phyloP scores from a whole-genome alignment of 1,140 invertebrate genomes.

The Brachionus koreanus region DNA sequence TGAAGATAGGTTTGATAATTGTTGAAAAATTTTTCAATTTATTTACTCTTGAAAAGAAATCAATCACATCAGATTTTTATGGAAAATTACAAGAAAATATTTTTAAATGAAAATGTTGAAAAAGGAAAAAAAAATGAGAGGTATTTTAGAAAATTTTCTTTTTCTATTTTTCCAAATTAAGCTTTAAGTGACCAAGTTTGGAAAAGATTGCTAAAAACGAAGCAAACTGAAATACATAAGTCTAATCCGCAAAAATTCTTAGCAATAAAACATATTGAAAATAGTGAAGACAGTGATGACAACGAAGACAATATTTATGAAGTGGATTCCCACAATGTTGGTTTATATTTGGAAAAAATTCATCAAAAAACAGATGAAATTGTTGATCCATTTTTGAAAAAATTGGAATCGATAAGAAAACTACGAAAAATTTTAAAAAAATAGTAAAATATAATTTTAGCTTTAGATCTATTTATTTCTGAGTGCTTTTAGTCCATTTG shows the following conservation, averaged over 20 bases:
- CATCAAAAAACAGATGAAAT: constrained; percentile 51
- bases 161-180: background rate
- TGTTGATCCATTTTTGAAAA: constrained; percentile 49
- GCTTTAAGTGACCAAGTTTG: background rate
- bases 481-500: constrained; percentile 48
- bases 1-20: background rate
- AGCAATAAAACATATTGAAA: constrained; percentile 23
- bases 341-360: constrained; percentile 51
- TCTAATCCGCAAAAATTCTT: background rate
- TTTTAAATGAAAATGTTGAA: constrained; percentile 46
- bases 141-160: background rate
- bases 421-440: constrained; percentile 52
- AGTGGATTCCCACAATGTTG: constrained; percentile 51
- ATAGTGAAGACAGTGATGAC: background rate
- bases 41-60: constrained; percentile 5
- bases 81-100: constrained; percentile 53
- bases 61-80: constrained; percentile 54
- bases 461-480: background rate
- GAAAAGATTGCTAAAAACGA: background rate
- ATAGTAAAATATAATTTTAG: constrained; percentile 47
- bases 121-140: background rate
- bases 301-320: constrained; percentile 43
- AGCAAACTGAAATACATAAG: background rate
- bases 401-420: constrained; percentile 49
- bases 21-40: background rate